A percentile compares a stretch with the other conserved stretches of the same genome.
phyloP scores from a whole-genome alignment of 2,113 vertebrate genomes.

The Cepphus grylle region DNA sequence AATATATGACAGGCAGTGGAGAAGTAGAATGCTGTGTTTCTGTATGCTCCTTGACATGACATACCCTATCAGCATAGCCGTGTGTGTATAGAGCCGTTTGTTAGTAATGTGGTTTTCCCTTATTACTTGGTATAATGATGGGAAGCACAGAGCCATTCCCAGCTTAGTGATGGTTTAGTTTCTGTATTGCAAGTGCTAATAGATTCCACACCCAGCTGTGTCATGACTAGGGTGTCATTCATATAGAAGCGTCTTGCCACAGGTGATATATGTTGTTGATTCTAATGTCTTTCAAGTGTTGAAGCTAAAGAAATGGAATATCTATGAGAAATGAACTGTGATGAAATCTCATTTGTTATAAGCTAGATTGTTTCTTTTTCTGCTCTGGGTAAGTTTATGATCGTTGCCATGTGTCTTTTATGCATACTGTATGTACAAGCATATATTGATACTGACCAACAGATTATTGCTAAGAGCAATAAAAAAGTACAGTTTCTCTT shows the following conservation, averaged over 20 bases:
- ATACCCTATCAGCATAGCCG: not conserved
- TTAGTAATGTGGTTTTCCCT: not conserved
- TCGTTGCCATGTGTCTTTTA: not conserved
- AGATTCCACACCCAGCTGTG: not conserved
- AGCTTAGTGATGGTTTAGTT: not conserved
- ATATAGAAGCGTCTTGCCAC: not conserved
- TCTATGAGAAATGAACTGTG: not conserved
- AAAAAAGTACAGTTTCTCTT: not conserved
- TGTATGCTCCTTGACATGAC: fast-evolving
- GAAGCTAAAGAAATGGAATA: not conserved
- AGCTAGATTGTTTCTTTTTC: not conserved
- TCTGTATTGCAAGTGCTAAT: not conserved
- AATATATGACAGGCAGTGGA: not conserved
- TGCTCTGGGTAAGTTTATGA: not conserved
- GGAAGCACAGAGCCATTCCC: not conserved
- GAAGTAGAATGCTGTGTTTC: not conserved
- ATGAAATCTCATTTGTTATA: not conserved
- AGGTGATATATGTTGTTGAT: not conserved
- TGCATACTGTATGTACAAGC: not conserved
- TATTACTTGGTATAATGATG: not conserved
- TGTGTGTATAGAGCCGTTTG: not conserved
- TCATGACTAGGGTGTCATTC: not conserved
- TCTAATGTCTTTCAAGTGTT: not conserved
- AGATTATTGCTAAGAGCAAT: not conserved
- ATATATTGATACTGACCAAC: not conserved